A percentile compares a stretch with the other conserved stretches of the same genome.
Evolutionary conservation across 2,797 vertebrate species (phyloP).

Genomic region (Crax fasciolata): DNA sequence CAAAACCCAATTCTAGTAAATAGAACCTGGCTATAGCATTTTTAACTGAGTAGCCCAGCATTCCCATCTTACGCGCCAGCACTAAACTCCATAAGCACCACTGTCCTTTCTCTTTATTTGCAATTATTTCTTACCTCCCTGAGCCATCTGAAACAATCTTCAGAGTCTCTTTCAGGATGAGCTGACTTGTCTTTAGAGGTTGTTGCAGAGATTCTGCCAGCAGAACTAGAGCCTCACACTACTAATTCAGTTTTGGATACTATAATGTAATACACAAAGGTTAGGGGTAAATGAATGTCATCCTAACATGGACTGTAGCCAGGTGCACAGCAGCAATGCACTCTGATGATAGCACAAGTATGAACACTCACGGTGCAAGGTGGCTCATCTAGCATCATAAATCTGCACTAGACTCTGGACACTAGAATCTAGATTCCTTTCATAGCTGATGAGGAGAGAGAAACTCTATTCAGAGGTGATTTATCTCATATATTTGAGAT

Average conservation of each 20-base stretch:
- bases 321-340: not conserved
- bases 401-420: not conserved
- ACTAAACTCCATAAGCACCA: rapidly evolving
- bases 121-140: not conserved
- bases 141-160: not conserved
- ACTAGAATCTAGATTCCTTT: not conserved
- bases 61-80: not conserved
- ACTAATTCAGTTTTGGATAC: not conserved
- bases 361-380: rapidly evolving
- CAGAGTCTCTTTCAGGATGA: not conserved
- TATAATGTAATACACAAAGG: not conserved
- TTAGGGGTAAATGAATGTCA: not conserved
- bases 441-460: not conserved
- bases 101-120: not conserved
- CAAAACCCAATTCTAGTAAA: not conserved
- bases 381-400: not conserved
- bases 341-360: not conserved
- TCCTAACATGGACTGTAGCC: not conserved
- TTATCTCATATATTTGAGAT: not conserved
- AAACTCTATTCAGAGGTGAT: not conserved
- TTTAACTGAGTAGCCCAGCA: not conserved
- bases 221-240: not conserved
- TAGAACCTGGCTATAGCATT: not conserved
- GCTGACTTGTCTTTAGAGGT: not conserved
- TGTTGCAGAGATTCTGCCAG: not conserved